Evolutionary conservation across 1,140 invertebrate genomes (phyloP).

Genomic region (Atta texana): DNA sequence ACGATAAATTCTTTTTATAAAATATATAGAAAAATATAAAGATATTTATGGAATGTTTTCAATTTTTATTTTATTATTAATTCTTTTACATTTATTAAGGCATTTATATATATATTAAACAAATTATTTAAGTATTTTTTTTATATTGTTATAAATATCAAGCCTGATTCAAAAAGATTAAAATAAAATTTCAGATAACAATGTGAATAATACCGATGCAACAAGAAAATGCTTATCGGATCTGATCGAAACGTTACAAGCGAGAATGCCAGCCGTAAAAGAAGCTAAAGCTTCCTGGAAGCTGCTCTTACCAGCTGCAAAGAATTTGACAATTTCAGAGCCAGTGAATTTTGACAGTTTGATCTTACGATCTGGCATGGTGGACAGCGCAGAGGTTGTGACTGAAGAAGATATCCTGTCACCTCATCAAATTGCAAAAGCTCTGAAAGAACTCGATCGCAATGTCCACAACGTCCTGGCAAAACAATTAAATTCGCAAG

Average conservation of each 20-base stretch:
- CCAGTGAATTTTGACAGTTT: slow-evolving; percentile 40
- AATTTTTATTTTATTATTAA: slow-evolving; percentile 5
- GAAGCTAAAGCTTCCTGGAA: slow-evolving; percentile 56
- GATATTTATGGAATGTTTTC: neutral
- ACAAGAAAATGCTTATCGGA: slow-evolving; percentile 56
- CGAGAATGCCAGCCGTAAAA: slow-evolving; percentile 51
- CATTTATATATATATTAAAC: neutral
- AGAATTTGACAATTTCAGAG: slow-evolving; percentile 47
- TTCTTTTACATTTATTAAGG: neutral
- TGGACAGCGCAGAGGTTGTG: slow-evolving; percentile 46
- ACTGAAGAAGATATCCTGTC: slow-evolving; percentile 33
- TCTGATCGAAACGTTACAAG: slow-evolving; percentile 40
- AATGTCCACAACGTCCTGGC: slow-evolving; percentile 2
- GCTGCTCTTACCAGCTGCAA: slow-evolving; percentile 18
- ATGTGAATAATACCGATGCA: neutral
- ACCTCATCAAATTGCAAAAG: slow-evolving; percentile 26
- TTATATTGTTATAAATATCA: neutral
- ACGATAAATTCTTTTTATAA: neutral
- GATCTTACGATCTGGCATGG: slow-evolving; percentile 37
- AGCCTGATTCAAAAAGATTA: neutral
- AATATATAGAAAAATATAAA: neutral
- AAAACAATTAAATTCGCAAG: neutral
- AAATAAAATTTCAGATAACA: slow-evolving; percentile 42
- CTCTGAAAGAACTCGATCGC: neutral
- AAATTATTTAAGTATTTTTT: neutral